Conservation (phyloP, 2,797 vertebrate species). For the Oceanodroma leucorhoa region DNA sequence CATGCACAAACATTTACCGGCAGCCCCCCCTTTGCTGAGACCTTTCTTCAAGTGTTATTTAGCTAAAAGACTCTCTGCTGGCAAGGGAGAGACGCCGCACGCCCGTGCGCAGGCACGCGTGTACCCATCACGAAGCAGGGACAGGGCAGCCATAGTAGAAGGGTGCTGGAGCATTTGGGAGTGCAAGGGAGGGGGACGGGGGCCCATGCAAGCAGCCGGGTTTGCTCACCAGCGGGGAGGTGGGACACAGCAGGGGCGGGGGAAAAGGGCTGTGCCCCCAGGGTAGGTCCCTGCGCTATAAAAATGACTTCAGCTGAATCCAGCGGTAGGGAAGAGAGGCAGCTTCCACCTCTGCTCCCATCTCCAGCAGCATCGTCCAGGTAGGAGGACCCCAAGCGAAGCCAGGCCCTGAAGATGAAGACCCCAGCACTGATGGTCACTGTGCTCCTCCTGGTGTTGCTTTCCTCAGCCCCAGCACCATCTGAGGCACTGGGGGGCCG, state of each 20-base stretch:
- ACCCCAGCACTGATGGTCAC: fast-evolving
- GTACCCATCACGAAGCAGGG: fast-evolving
- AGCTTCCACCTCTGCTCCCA: neutral
- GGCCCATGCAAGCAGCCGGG: neutral
- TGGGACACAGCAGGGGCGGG: slow-evolving; percentile 23
- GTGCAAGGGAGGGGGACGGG: neutral
- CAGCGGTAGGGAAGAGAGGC: neutral
- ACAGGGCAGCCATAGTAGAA: neutral
- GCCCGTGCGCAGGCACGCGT: fast-evolving
- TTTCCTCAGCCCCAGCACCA: neutral
- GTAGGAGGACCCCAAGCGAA: neutral
- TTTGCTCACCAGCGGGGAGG: neutral
- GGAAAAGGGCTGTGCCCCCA: neutral
- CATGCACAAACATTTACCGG: neutral
- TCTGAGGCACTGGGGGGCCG: neutral
- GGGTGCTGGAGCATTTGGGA: neutral
- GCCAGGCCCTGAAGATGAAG: slow-evolving; percentile 7
- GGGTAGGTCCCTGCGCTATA: neutral
- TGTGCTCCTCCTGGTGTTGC: neutral
- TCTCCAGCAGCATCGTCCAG: neutral
- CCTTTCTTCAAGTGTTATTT: neutral
- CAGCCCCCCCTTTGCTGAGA: neutral
- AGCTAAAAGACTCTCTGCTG: neutral
- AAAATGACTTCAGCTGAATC: neutral
- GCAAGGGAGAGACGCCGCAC: neutral